Evolutionary conservation across 2,113 vertebrate genomes (phyloP).

Genomic region (Antidorcas marsupialis): DNA sequence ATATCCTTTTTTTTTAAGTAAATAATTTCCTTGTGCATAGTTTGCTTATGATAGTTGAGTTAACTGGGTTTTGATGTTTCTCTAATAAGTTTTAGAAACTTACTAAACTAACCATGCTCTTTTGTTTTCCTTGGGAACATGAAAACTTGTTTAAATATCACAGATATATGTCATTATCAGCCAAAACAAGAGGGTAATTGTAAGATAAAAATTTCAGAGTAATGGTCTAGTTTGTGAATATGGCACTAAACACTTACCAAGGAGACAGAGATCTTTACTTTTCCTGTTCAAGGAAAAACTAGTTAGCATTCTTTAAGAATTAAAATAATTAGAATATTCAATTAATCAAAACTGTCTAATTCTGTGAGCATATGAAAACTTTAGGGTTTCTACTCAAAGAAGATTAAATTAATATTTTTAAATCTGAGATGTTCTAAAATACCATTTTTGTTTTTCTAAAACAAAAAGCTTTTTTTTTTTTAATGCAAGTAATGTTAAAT

Average conservation of each 20-base stretch:
- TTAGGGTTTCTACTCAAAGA: neutral
- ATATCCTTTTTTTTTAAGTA: neutral
- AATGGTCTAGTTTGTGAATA: neutral
- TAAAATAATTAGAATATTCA: neutral
- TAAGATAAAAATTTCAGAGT: slow-evolving; percentile 29
- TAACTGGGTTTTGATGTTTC: neutral
- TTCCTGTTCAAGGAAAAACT: neutral
- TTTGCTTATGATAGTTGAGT: slow-evolving; percentile 22
- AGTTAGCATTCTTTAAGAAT: neutral
- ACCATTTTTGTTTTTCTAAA: neutral
- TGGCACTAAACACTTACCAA: neutral
- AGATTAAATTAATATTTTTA: neutral
- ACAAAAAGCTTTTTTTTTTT: neutral
- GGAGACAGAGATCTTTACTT: neutral
- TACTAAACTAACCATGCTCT: neutral
- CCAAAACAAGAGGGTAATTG: neutral
- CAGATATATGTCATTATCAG: slow-evolving; percentile 41
- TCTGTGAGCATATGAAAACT: neutral
- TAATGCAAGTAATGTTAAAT: neutral
- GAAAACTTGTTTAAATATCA: slow-evolving; percentile 36
- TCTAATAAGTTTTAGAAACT: neutral
- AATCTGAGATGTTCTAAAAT: neutral
- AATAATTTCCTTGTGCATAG: neutral
- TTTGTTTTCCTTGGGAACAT: slow-evolving; percentile 31
- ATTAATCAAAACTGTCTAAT: neutral